Base-by-base conservation (phyloP, 2,797 vertebrate species). In the Acomys russatus region DNA sequence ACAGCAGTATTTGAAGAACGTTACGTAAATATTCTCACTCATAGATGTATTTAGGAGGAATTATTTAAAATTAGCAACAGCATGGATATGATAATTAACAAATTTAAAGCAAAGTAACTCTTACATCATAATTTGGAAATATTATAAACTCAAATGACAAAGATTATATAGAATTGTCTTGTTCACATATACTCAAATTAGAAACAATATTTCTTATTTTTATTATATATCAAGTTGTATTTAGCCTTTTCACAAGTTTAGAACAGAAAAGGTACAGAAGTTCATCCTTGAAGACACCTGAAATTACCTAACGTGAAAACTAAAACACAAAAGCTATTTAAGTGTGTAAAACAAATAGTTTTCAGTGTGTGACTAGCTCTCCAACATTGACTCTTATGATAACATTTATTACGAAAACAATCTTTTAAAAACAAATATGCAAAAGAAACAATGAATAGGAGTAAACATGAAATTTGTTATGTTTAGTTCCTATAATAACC, bases 271-370 rank as follows among this genome's bases (percentile, higher is more conserved):
- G 7, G 3, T 78, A 11, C 22, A 92, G 17, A 94, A 90, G 12
- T 49, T 70, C 28, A 87, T 56, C 25, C 35, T 66, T 51, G 74
- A 68, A 84, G 49, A 92, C n/a, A 85, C 49, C 4, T 4, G 1
- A 91, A 88, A 85, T 95, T 9, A 28, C 12, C 54, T 93, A 59
- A 92, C 49, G 90, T 96, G 49, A 92, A 97, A 97, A 54, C 6
- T 35, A 84, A 28, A 96, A 30, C 28, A 77, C 17, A 49, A 2
- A 18, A 20, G 4, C 4, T 14, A 92, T 91, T 96, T 91, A 74
- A 88, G 90, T 77, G 59, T 88, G 80, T 68, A 82, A 89, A 87
- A 79, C 3, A 28, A 92, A 88, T 63, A 94, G 85, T 82, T 73
- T 66, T 0, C 15, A 88, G 54, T 44, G 33, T 6, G 82, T 44